Evolutionary conservation across 2,113 vertebrate species (phyloP).

Genomic region (Gambusia holbrooki): DNA sequence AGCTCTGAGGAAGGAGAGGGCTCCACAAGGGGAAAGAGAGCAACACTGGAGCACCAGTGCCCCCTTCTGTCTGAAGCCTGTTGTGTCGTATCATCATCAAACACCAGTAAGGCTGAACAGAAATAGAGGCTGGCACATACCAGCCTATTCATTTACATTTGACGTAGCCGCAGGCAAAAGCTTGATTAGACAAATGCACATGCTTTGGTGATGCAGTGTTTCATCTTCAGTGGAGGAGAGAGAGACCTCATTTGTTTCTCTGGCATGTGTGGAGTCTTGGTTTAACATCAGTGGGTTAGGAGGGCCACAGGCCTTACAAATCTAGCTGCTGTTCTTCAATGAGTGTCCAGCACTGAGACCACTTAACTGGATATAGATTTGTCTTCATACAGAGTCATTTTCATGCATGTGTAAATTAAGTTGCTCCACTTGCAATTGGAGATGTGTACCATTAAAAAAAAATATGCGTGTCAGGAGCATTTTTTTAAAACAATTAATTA

Average conservation of each 20-base stretch:
- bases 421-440: slow-evolving; percentile 27
- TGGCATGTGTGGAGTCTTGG: slow-evolving; percentile 63
- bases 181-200: slow-evolving; percentile 79
- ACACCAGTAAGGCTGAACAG: slow-evolving; percentile 56
- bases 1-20: slow-evolving; percentile 82
- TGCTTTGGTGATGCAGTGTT: slow-evolving; percentile 78
- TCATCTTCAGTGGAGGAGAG: slow-evolving; percentile 75
- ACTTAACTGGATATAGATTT: slow-evolving; percentile 65
- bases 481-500: background rate
- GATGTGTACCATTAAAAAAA: slow-evolving; percentile 3
- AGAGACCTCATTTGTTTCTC: slow-evolving; percentile 71
- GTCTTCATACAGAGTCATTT: slow-evolving; percentile 44
- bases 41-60: slow-evolving; percentile 95
- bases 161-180: slow-evolving; percentile 67
- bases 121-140: slow-evolving; percentile 74
- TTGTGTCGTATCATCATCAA: slow-evolving; percentile 62
- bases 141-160: slow-evolving; percentile 73
- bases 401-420: slow-evolving; percentile 27
- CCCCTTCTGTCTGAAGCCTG: slow-evolving; percentile 79
- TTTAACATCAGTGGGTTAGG: slow-evolving; percentile 74
- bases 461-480: slow-evolving; percentile 1
- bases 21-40: slow-evolving; percentile 73
- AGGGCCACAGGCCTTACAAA: slow-evolving; percentile 71
- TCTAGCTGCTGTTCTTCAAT: slow-evolving; percentile 74
- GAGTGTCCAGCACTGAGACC: slow-evolving; percentile 51